Evolutionary conservation across 2,888 invertebrate species (phyloP).

Genomic region (Ommatoiulus sabulosus): DNA sequence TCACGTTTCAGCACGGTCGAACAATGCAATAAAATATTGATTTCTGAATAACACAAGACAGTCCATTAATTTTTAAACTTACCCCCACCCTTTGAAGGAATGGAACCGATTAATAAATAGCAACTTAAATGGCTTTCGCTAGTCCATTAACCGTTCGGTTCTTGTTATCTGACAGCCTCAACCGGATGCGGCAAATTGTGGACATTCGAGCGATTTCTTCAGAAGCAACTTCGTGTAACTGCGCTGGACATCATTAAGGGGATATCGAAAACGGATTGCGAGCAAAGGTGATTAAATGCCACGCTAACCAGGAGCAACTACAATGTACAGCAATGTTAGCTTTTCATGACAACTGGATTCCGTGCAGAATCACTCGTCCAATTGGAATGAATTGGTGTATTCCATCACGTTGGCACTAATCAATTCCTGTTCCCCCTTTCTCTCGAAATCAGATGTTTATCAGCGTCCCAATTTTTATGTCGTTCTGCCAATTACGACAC

Average conservation of each 20-base stretch:
- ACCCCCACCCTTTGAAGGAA: too few species aligned
- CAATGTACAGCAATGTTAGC: background rate
- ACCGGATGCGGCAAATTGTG: conserved; percentile 67
- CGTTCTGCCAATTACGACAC: conserved; percentile 57
- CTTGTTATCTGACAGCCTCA: conserved; percentile 9
- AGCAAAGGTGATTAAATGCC: conserved; percentile 52
- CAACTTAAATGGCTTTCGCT: too few species aligned
- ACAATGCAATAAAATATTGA: too few species aligned
- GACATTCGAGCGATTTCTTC: conserved; percentile 71
- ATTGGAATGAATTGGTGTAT: background rate
- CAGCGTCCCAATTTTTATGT: conserved; percentile 53
- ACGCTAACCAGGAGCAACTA: background rate
- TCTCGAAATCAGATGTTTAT: conserved; percentile 52
- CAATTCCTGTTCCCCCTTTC: conserved; percentile 1
- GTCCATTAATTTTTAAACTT: too few species aligned
- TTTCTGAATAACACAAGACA: too few species aligned
- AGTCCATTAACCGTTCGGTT: too few species aligned
- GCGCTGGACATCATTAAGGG: conserved; percentile 65
- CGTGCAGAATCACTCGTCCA: background rate
- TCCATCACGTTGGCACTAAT: background rate
- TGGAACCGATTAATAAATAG: background rate
- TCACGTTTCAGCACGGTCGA: too few species aligned
- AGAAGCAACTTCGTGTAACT: conserved; percentile 68
- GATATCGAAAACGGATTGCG: conserved; percentile 59
- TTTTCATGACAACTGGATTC: background rate